Base-by-base conservation (phyloP, 2,888 invertebrate species). In the Uropetala carovei region DNA sequence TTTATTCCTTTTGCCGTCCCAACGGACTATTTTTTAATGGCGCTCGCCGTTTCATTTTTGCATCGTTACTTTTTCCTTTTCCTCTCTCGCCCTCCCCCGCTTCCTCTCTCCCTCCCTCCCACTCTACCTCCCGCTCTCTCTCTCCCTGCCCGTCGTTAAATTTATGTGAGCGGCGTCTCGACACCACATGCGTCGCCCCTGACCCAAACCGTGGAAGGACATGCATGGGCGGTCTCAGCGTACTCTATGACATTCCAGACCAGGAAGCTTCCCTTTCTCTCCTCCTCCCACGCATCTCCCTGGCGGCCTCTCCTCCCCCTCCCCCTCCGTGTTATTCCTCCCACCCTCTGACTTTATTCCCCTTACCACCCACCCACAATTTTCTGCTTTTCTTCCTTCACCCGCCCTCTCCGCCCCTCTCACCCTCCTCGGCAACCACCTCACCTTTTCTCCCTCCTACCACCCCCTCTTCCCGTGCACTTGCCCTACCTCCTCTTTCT, bases 171-270 rank as follows among this genome's bases (percentile, higher is more conserved):
- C 83, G 83, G 83, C 83, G 56, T 83, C 83, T 83, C 83, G 83
- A 83, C 83, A 57, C 83, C 83, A 83, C 83, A n/a, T 57, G 83
- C 83, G 83, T 83, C 83, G 83, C 43, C 83, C 83, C 56, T 83
- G 83, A 83, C 56, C 83, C 83, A 10, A 2, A 57, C 83, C 83
- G 83, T 56, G 56, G 57, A 43, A 56, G 1, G 18, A 57, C n/a
- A 27, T 75, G 75, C 75, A 75, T 75, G 27, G n/a, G 27, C 75
- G 4, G 30, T 14, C 82, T 82, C n/a, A n/a, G 30, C 82, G 30
- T 27, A 30, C 82, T 43, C 0, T 18, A 18, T 75, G 30, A 30
- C 82, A 82, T 82, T 82, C 82, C 82, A 43, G 30, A 30, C 43
- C 82, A 11, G 13, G 82, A 43, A 14, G 14, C 13, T 43, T n/a